phyloP scores from a whole-genome alignment of 2,888 invertebrate genomes.

The Protonemura montana region DNA sequence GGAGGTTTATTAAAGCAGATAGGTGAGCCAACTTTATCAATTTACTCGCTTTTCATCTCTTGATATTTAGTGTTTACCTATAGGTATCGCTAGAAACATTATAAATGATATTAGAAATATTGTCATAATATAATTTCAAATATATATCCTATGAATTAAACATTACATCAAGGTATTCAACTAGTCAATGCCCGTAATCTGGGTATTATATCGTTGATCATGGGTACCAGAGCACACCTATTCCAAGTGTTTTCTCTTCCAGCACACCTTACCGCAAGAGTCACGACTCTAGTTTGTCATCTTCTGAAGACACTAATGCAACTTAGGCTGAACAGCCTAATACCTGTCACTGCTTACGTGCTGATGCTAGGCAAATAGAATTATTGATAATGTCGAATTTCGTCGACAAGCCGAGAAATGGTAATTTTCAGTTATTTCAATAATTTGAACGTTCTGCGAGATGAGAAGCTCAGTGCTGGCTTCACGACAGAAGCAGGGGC shows the following conservation, averaged over 20 bases:
- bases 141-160: too few relatives aligned
- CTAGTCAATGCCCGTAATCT: not conserved
- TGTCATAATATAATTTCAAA: too few relatives aligned
- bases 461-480: constrained; percentile 14
- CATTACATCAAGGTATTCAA: not conserved
- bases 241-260: not conserved
- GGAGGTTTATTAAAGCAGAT: not conserved
- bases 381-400: constrained; percentile 21
- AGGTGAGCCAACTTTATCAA: not conserved
- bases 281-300: constrained; percentile 7
- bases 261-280: not conserved
- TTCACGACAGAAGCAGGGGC: not conserved
- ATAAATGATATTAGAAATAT: not conserved
- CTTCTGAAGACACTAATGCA: not conserved
- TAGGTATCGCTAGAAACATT: too few relatives aligned
- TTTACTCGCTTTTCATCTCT: not conserved
- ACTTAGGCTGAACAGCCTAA: not conserved
- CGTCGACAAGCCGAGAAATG: constrained; percentile 43
- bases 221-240: not conserved
- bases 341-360: constrained; percentile 25
- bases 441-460: constrained; percentile 38
- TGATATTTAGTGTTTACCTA: not conserved
- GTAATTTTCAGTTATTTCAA: constrained; percentile 47
- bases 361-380: constrained; percentile 2
- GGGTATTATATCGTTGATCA: not conserved